Evolutionary conservation across 2,113 vertebrate genomes (phyloP), one percentile per base, ranked within the genome.

Genomic region (Callocephalon fimbriatum): DNA sequence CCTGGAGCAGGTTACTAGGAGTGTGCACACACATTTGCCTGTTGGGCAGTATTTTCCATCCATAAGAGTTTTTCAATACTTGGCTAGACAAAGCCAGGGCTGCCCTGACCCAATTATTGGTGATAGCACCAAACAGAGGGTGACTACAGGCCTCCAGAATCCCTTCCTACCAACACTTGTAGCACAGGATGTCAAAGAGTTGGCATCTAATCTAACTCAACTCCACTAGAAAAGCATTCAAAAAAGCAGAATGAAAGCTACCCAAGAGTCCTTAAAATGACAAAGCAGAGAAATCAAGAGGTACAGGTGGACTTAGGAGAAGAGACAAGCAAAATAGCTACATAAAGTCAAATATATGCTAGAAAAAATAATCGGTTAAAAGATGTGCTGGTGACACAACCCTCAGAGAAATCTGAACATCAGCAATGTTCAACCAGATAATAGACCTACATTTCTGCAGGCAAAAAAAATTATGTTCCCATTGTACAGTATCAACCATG

Each of bases 11-110:
- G 23, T 56, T 35, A 29, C 11, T n/a, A 44, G 54, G 15, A 80
- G 45, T 2, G 3, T 1, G 9, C 10, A 22, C 20, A 4, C 25
- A 10, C 2, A 0, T 40, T 23, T 20, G 23, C 23, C 22, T 21
- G 15, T 27, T 53, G 23, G 27, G 58, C 59, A 51, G 29, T 27
- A n/a, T 53, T 42, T 53, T 37, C 40, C n/a, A 54, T 3, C 15
- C 12, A 0, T 7, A 63, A 9, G 12, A 26, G 63, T 23, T 50
- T 50, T 72, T 38, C 56, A 58, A 50, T 66, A 27, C 29, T 53
- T 54, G n/a, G 19, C 16, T 16, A 53, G 32, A 58, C 32, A n/a
- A 35, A n/a, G 56, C 32, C 56, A 58, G 32, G 21, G 21, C 20
- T 58, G 56, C 32, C 21, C 32, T 58, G 32, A 58, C 12, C 32